Conservation (phyloP, 1,140 invertebrate species). For the Trichonephila clavipes region DNA sequence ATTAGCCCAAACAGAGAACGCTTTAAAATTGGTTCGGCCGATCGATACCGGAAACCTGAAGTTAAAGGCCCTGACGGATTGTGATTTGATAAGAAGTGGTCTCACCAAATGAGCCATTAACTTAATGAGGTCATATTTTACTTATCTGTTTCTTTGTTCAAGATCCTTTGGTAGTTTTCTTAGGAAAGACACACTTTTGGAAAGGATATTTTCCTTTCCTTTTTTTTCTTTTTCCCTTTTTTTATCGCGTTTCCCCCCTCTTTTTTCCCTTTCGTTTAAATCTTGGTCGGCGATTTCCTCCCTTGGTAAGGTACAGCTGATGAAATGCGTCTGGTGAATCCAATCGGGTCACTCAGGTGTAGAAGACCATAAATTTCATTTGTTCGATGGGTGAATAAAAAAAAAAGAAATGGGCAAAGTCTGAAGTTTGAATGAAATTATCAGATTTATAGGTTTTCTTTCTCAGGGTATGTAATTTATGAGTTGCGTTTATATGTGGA, state of each 20-base stretch:
- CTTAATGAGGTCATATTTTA: slow-evolving; percentile 71
- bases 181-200: not conserved
- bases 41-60: slow-evolving; percentile 4
- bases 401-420: not conserved
- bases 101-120: slow-evolving; percentile 66
- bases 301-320: slow-evolving; percentile 31
- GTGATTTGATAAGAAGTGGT: slow-evolving; percentile 67
- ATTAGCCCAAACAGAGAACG: slow-evolving; percentile 42
- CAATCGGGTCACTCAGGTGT: slow-evolving; percentile 63
- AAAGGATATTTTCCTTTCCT: not conserved
- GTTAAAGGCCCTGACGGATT: slow-evolving; percentile 41
- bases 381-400: not conserved
- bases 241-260: not conserved
- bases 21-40: slow-evolving; percentile 18
- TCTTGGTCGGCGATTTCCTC: slow-evolving; percentile 42
- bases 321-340: slow-evolving; percentile 44
- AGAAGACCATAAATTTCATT: slow-evolving; percentile 55
- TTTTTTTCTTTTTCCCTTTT: not conserved
- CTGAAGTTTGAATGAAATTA: slow-evolving; percentile 15
- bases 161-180: slow-evolving; percentile 21
- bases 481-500: not conserved
- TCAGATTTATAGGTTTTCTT: slow-evolving; percentile 37
- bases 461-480: not conserved
- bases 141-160: slow-evolving; percentile 64
- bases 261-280: slow-evolving; percentile 2